phyloP scores from a whole-genome alignment of 2,113 vertebrate species.

The Chinchilla lanigera region DNA sequence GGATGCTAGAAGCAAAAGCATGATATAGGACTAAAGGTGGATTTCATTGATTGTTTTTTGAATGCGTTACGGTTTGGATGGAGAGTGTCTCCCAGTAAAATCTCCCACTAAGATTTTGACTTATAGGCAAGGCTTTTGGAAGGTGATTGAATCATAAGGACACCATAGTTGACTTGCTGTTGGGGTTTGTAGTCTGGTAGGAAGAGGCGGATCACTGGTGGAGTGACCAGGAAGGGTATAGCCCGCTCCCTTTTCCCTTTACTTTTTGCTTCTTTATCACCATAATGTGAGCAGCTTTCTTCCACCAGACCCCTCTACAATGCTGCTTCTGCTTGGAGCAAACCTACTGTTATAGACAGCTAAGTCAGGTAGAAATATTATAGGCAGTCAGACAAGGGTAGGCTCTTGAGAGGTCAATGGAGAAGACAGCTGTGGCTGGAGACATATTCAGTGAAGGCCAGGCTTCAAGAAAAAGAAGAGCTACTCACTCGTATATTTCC shows the following conservation, averaged over 20 bases:
- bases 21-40: not conserved
- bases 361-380: not conserved
- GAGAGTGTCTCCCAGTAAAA: not conserved
- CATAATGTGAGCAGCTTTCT: not conserved
- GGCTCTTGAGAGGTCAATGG: not conserved
- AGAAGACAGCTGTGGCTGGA: not conserved
- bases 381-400: not conserved
- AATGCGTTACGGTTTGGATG: not conserved
- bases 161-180: not conserved
- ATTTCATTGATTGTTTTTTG: not conserved
- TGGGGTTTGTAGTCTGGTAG: not conserved
- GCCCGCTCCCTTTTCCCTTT: not conserved
- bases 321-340: not conserved
- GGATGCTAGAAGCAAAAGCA: not conserved
- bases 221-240: not conserved
- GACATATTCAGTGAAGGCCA: not conserved
- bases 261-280: not conserved
- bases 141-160: not conserved
- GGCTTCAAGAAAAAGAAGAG: not conserved
- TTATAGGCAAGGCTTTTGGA: not conserved
- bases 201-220: not conserved
- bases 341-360: not conserved
- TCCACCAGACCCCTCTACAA: not conserved
- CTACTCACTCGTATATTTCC: not conserved
- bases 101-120: not conserved